Evolutionary conservation across 2,888 invertebrate species (phyloP), one percentile per base, ranked within the genome.

Genomic region (Ctena decussata): DNA sequence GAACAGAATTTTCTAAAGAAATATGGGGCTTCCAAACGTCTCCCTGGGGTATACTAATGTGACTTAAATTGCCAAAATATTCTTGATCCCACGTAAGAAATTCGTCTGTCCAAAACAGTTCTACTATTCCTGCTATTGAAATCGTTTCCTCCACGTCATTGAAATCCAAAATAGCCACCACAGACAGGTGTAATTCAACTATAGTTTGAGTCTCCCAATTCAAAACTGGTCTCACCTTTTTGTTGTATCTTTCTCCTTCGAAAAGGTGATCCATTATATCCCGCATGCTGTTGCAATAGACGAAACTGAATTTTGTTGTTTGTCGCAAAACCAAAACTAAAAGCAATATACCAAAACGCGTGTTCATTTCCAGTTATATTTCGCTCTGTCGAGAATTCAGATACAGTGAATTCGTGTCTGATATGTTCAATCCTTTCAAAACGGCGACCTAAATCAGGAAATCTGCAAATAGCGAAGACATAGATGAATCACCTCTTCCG

Each of bases 81-180:
- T 21, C 39, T 0, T 71, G 65, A 44, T 83, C 80, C 86, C 86
- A 86, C 8, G 44, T 72, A 1, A 86, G 70, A 30, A 77, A 78
- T 15, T 78, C 86, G 37, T 89, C 89, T 0, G 21, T 30, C 89
- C 89, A 89, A 0, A 21, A 24, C 18, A 87, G 46, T n/a, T 30
- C 41, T n/a, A 89, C 49, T 57, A 85, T 85, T 15, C 69, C 77
- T 12, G 84, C 76, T 2, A 82, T 35, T n/a, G 70, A n/a, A 11
- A 89, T 72, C 1, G 86, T 85, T 65, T 87, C 80, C 41, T 87
- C 74, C 0, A 89, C 87, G 69, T 87, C 89, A 41, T 87, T 60
- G 71, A 89, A 87, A 15, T 89, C 86, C 15, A 85, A 73, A 24
- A 89, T 71, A 2, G 84, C 82, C 53, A 87, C 77, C 11, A 87